Evolutionary conservation across 2,888 invertebrate species (phyloP), one percentile per base, ranked within the genome.

Genomic region (Cryptocheilus praepositus): DNA sequence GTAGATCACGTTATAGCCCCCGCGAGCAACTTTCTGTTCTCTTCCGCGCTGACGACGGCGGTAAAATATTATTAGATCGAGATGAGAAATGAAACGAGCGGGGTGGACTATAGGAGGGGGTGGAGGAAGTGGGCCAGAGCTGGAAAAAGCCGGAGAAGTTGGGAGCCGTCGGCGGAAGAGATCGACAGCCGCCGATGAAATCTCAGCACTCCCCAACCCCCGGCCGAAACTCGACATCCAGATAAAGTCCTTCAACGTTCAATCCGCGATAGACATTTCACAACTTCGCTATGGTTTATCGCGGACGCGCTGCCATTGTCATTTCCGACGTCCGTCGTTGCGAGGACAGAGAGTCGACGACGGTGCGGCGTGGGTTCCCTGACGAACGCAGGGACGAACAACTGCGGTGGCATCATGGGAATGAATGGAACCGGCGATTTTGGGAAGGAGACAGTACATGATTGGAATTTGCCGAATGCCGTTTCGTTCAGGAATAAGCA

Each of bases 171-270:
- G 52, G 62, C 21, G 54, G 58, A 65, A 61, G 53, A 67, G 67
- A 70, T 65, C 70, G 73, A 74, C 72, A 67, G 74, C 70, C 73
- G 74, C 57, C 70, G 58, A 60, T 46, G 65, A 65, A 70, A 65
- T 64, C 64, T 65, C 67, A 61, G 16, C 58, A 36, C 49, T 16
- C 2, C 16, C 49, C 4, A 46, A 46, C 49, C 18, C 15, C 1
- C 49, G 11, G 49, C 18, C 49, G 49, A 49, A 18, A n/a, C 49
- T 49, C 36, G 36, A 36, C 36, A 36, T 36, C 36, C 36, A 36
- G 36, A 36, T 36, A 36, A 36, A 36, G 36, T 36, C 36, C 36
- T 36, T 36, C 36, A 36, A 36, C 36, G 36, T 36, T 36, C 36
- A 11, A 36, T 36, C 49, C 49, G 49, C 49, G 49, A 49, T 49